Base-by-base conservation (phyloP, 1,140 invertebrate genomes). In the Zaprionus inermis region DNA sequence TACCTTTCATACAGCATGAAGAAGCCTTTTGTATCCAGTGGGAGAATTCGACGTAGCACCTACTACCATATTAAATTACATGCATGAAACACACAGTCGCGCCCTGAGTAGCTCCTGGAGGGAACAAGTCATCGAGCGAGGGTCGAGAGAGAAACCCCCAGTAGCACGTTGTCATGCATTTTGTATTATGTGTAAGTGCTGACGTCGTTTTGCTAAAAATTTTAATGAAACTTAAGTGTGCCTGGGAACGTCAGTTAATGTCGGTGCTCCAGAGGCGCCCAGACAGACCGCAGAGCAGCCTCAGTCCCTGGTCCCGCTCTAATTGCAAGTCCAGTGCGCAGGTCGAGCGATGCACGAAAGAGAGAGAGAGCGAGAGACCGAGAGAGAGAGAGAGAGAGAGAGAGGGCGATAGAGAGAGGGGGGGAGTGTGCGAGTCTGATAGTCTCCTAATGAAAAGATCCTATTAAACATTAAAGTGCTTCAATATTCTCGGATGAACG, bases 161-260 rank as follows among this genome's bases (percentile, higher is more conserved):
- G 38, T 12, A 28, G 18, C 12, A 20, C 16, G 38, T 34, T 38
- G 20, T 16, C 12, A 30, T 28, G 52, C 9, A 69, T 32, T 11
- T 63, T 41, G 2, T 63, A n/a, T 28, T 51, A 51, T 51, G 20
- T 18, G 20, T 18, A 49, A 41, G 34, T 41, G 22, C 12, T 44
- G 18, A 55, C 41, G 56, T 16, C 22, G 32, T 46, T 34, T 36
- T 32, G 24, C n/a, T 49, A n/a, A 56, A 41, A 51, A 22, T 30
- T 38, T 32, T 16, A 34, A 66, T 66, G 24, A 38, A 72, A 44
- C 36, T 63, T 34, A 36, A 36, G 32, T 24, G 32, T 52, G 18
- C 46, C 38, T 34, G 57, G 16, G 55, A n/a, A 58, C 30, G 44
- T n/a, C n/a, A n/a, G n/a, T 57, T 57, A 32, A 32, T 49, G 52